These are phyloP conservation scores for Cacoxenus indagator DNA, from an alignment of 2,888 invertebrate genomes.

Conservation along the genomic window DNA sequence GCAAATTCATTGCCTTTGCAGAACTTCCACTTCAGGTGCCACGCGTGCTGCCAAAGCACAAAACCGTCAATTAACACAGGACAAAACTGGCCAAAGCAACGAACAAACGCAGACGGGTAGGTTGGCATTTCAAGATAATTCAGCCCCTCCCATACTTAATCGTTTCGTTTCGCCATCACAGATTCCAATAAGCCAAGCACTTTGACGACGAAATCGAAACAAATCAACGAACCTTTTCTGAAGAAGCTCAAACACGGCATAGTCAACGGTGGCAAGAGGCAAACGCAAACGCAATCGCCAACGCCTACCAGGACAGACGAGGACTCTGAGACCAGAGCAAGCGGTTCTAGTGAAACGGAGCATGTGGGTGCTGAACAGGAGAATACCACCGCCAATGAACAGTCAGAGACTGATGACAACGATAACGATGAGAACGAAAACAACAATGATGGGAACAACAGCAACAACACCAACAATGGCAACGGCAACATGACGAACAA, in stretches of 20 bases:
- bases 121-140: constrained; percentile 5
- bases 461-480: constrained; percentile 23
- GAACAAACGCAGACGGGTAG: constrained; percentile 44
- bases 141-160: neutral
- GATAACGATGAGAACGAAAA: constrained; percentile 23
- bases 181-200: constrained; percentile 17
- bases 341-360: constrained; percentile 43
- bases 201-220: constrained; percentile 44
- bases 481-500: constrained; percentile 41
- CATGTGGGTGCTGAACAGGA: constrained; percentile 28
- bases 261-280: constrained; percentile 34
- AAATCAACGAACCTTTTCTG: constrained; percentile 51
- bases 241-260: constrained; percentile 41
- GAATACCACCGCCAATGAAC: constrained; percentile 42
- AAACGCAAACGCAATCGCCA: constrained; percentile 48
- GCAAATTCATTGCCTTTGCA: constrained; percentile 27
- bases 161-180: neutral
- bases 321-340: neutral
- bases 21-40: constrained; percentile 68
- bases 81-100: constrained; percentile 65
- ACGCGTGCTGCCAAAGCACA: constrained; percentile 68
- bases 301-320: constrained; percentile 10
- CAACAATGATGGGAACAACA: constrained; percentile 15
- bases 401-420: constrained; percentile 22
- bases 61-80: constrained; percentile 69